Evolutionary conservation across 2,113 vertebrate genomes (phyloP).

Genomic region (Chlorocebus sabaeus): DNA sequence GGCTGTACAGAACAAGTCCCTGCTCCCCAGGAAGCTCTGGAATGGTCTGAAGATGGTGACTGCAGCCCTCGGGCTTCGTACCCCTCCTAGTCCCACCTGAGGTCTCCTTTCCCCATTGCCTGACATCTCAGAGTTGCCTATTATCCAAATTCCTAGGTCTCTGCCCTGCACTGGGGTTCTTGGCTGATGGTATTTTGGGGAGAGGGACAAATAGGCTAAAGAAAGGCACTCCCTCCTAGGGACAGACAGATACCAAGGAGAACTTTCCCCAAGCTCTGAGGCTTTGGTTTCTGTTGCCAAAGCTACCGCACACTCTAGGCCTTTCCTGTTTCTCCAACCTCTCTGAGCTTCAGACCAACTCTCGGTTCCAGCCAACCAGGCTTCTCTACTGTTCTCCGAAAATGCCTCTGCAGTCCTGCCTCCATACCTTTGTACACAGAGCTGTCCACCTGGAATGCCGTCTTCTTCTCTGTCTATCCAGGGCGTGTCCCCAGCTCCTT

Average conservation of each 20-base stretch:
- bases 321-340: background rate
- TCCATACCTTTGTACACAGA: background rate
- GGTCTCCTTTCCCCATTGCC: background rate
- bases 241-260: background rate
- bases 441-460: background rate
- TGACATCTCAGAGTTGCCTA: background rate
- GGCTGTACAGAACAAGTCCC: background rate
- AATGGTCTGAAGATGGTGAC: background rate
- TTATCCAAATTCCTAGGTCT: background rate
- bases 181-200: background rate
- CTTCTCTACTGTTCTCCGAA: background rate
- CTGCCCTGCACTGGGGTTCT: background rate
- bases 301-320: background rate
- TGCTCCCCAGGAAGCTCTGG: background rate
- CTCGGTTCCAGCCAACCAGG: accelerated
- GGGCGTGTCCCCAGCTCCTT: too few relatives aligned
- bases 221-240: background rate
- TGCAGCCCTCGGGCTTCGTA: background rate
- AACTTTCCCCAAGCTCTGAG: background rate
- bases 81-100: background rate
- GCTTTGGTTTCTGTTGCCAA: background rate
- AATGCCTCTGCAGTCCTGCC: background rate
- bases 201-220: background rate
- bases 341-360: background rate
- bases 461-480: background rate